These are phyloP conservation scores for Lytechinus variegatus DNA, from an alignment of 35 echinoderm and acorn worm genomes.

Conservation along the genomic window DNA sequence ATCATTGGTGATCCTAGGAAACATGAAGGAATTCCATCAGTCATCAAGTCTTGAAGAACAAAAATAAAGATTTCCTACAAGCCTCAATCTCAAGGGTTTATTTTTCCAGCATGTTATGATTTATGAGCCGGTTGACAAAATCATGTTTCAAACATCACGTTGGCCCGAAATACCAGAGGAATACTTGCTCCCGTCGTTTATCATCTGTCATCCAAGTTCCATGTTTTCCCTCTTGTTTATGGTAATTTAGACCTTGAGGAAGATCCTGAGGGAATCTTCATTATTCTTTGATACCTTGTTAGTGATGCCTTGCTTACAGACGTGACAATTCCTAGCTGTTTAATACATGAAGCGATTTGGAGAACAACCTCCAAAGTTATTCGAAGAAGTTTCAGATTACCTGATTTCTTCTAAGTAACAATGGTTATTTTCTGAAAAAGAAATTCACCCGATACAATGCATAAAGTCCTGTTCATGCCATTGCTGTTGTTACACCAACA, in stretches of 20 bases:
- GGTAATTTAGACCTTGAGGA: background rate
- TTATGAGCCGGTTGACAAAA: conserved; percentile 43
- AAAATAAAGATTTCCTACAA: background rate
- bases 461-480: too few species aligned
- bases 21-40: conserved; percentile 10
- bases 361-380: background rate
- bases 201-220: background rate
- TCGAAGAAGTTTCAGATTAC: too few species aligned
- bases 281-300: background rate
- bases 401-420: too few species aligned
- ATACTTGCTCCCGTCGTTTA: background rate
- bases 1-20: background rate
- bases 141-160: conserved; percentile 43
- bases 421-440: too few species aligned
- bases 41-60: background rate
- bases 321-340: background rate
- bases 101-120: conserved; percentile 30
- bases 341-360: background rate
- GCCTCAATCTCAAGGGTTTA: background rate
- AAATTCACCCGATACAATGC: too few species aligned
- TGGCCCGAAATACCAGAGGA: background rate
- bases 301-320: background rate
- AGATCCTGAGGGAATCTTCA: background rate
- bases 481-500: too few species aligned
- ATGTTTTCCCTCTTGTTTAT: background rate